Base-by-base conservation (phyloP, 2,113 vertebrate genomes). In the Centropus unirufus region DNA sequence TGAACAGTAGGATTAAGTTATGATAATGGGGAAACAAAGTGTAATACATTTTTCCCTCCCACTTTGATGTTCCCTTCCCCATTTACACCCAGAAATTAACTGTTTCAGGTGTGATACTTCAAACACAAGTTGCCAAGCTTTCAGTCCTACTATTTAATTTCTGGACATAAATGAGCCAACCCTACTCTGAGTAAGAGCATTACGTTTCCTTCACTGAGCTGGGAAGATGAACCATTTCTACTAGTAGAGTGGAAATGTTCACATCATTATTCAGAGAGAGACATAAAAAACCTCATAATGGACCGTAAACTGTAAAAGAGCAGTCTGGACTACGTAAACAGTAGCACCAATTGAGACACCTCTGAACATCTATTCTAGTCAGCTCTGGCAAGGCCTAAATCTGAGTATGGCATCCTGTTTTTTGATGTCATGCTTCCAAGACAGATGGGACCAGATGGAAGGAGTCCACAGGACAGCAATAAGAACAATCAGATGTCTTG, bases 381-480 rank as follows among this genome's bases (percentile, higher is more conserved):
- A 62, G 17, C 62, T 68, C 40, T 54, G 22, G 23, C n/a, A 80
- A 83, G 55, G 29, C 52, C 34, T 82, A 73, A 62, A 73, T 26
- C 55, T 21, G 34, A 87, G n/a, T 21, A 57, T 4, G 12, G 54
- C 51, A 85, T 57, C 22, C n/a, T 92, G 27, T 0, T 52, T 91
- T 90, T 73, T 66, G 49, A 77, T 70, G 63, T 29, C n/a, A 26
- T 7, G 3, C 54, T 80, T 69, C 51, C 51, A 80, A 83, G 62
- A 88, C 27, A 89, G 69, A 91, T 72, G 30, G 49, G 75, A 86
- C 70, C 79, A 92, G 19, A 49, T 85, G 67, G 54, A 73, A 94
- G 57, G 18, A 44, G 29, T 76, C 73, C 27, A 52, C 27, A 80
- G 36, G 67, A 88, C 46, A 83, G 40, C 16, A 93, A 7, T 51